A percentile compares a stretch with the other conserved stretches of the same genome.
phyloP scores from a whole-genome alignment of 1,140 invertebrate species.

The Solenopsis fugax region DNA sequence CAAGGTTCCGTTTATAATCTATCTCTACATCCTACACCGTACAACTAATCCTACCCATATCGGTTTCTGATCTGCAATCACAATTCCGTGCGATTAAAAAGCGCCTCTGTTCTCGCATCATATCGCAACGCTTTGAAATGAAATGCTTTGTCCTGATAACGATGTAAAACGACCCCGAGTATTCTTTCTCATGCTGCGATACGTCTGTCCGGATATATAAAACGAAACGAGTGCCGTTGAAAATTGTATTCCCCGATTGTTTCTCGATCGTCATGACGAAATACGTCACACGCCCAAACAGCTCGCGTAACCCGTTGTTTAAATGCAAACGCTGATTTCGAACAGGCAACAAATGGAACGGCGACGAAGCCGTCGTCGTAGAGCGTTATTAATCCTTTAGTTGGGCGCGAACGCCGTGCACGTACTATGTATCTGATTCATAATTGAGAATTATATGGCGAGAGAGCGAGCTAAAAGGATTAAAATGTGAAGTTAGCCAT shows the following conservation, averaged over 20 bases:
- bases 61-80: slow-evolving; percentile 27
- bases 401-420: neutral
- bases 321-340: neutral
- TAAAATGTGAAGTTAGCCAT: neutral
- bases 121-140: neutral
- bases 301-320: neutral
- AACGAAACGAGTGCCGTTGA: slow-evolving; percentile 3
- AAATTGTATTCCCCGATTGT: neutral
- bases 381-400: slow-evolving; percentile 4
- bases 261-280: neutral
- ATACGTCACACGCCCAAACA: neutral
- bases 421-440: no score
- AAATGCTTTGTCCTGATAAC: slow-evolving; percentile 28
- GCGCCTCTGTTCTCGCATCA: slow-evolving; percentile 11
- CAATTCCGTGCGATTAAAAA: slow-evolving; percentile 33
- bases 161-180: slow-evolving; percentile 9
- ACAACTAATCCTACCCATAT: slow-evolving; percentile 9
- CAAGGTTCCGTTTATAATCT: slow-evolving; percentile 26
- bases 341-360: neutral
- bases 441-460: neutral
- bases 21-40: neutral
- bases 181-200: slow-evolving; percentile 2
- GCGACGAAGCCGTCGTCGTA: neutral
- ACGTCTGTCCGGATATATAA: neutral
- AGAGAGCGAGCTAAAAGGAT: neutral